Percentiles rank a stretch among this genome's conserved stretches.
Conservation (phyloP, 2,797 vertebrate genomes). For the Columba guinea region DNA sequence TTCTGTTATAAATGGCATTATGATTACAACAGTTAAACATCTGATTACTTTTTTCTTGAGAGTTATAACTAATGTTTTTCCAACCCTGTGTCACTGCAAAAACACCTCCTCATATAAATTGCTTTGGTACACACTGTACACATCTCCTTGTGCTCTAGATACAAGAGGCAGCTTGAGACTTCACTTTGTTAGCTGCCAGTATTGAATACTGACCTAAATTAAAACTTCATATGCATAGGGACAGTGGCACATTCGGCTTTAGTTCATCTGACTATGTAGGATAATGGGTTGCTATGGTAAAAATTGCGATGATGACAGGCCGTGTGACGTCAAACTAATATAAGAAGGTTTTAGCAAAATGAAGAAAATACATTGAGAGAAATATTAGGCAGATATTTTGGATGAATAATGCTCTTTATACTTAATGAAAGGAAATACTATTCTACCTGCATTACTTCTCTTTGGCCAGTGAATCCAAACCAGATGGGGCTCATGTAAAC, state of each 20-base stretch:
- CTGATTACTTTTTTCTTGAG: background rate
- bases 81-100: background rate
- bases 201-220: constrained; percentile 68
- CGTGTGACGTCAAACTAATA: constrained; percentile 48
- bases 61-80: background rate
- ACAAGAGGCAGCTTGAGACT: background rate
- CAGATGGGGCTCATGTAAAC: constrained; percentile 38
- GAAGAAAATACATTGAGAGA: background rate
- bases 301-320: constrained; percentile 13
- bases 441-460: background rate
- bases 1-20: background rate
- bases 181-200: constrained; percentile 37
- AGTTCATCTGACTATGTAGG: constrained; percentile 34
- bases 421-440: background rate
- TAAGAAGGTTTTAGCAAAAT: constrained; percentile 13
- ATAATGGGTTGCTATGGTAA: constrained; percentile 75
- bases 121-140: background rate
- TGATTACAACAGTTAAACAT: background rate
- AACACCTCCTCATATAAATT: background rate
- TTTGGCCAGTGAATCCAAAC: background rate
- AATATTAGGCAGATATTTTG: constrained; percentile 37
- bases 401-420: background rate
- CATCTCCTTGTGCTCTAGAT: background rate
- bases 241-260: constrained; percentile 35
- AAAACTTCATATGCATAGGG: constrained; percentile 68